Evolutionary conservation across 2,888 invertebrate species (phyloP).

Genomic region (Ethmia dodecea): DNA sequence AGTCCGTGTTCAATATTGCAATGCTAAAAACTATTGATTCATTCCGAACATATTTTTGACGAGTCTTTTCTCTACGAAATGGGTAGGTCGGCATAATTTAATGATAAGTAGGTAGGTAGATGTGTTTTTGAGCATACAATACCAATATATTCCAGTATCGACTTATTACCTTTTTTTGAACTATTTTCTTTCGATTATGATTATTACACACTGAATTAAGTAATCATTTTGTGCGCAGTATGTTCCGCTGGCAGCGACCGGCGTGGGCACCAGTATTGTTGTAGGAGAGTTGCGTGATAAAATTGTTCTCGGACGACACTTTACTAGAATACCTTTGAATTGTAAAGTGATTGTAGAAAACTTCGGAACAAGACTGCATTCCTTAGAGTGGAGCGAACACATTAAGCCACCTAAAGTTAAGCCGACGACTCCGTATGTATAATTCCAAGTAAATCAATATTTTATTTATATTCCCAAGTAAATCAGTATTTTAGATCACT

Average conservation of each 20-base stretch:
- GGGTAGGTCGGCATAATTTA: too few species aligned
- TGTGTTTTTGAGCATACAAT: too few species aligned
- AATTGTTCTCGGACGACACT: conserved; percentile 79
- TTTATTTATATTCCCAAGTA: too few species aligned
- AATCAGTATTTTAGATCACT: too few species aligned
- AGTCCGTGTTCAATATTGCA: too few species aligned
- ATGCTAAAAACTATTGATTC: too few species aligned
- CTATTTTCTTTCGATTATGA: too few species aligned
- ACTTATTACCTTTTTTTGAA: too few species aligned
- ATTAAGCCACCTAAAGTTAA: conserved; percentile 62
- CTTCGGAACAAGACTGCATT: conserved; percentile 69
- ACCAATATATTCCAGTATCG: too few species aligned
- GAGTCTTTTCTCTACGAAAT: conserved; percentile 5
- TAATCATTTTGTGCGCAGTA: conserved; percentile 33
- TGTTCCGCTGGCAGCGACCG: conserved; percentile 75
- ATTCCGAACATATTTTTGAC: neutral
- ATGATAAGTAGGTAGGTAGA: too few species aligned
- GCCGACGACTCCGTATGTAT: conserved; percentile 2
- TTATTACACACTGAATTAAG: too few species aligned
- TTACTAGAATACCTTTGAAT: conserved; percentile 72
- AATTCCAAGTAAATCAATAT: too few species aligned
- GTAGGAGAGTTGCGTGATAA: conserved; percentile 79
- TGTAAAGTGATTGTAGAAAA: conserved; percentile 71
- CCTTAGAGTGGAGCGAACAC: conserved; percentile 70
- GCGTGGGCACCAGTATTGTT: conserved; percentile 81